A percentile compares a stretch with the other conserved stretches of the same genome.
Conservation (phyloP, 2,888 invertebrate genomes). For the Drosophila setosimentum region DNA sequence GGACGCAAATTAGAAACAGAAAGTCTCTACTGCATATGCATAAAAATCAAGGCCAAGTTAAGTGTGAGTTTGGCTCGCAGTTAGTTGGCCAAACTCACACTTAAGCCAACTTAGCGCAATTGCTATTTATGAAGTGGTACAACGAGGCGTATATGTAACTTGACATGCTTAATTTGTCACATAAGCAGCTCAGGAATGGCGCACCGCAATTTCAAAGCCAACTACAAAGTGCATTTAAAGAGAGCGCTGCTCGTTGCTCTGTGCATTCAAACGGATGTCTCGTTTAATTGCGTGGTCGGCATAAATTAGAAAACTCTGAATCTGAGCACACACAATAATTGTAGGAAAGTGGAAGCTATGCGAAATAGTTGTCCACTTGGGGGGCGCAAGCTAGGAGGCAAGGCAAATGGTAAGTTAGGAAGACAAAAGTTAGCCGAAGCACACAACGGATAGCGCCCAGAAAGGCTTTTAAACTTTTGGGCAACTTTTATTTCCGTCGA, state of each 20-base stretch:
- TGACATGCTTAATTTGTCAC: conserved; percentile 61
- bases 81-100: background rate
- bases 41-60: conserved; percentile 26
- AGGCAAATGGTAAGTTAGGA: background rate
- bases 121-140: background rate
- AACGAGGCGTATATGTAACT: conserved; percentile 54
- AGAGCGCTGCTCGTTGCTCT: background rate
- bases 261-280: conserved; percentile 46
- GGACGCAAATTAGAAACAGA: background rate
- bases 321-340: conserved; percentile 44
- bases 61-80: too few relatives aligned
- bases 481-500: conserved; percentile 79
- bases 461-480: conserved; percentile 79
- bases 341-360: conserved; percentile 44
- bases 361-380: conserved; percentile 18
- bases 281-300: conserved; percentile 59
- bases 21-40: background rate
- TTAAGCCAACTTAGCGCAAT: conserved; percentile 5
- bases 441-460: conserved; percentile 64
- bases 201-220: conserved; percentile 2
- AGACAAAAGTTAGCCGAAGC: conserved; percentile 70
- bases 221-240: background rate
- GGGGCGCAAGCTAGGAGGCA: background rate
- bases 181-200: conserved; percentile 30
- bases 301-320: conserved; percentile 68